Evolutionary conservation across 1,140 invertebrate genomes (phyloP), one percentile per base, ranked within the genome.

Genomic region (Nasonia giraulti): DNA sequence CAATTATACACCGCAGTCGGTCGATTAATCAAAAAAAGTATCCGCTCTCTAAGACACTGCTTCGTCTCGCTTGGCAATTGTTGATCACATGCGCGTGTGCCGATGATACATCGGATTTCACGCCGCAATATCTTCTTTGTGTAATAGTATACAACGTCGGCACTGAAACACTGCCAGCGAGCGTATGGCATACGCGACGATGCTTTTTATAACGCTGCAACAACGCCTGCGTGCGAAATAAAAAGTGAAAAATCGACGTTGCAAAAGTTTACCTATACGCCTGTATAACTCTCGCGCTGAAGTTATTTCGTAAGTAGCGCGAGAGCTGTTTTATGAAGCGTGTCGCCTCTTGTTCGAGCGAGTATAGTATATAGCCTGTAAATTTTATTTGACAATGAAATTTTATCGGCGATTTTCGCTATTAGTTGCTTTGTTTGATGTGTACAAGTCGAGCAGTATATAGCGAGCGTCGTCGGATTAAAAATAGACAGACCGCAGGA

Each of bases 81-180:
- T 84, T 84, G 80, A 84, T 80, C 31, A 40, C 27, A 40, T 14
- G 31, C 68, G 31, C 17, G 12, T 23, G 4, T 14, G 62, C 33
- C 44, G 40, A 78, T 80, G 83, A 84, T 84, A 17, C 37, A 73
- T 84, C 20, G 27, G 40, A 69, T 33, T 78, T 68, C 75, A 27
- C 23, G 27, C 14, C 10, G 23, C 62, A 71, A 69, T 83, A 83
- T 55, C 20, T 62, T 74, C 50, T 82, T 82, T 82, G 27, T 82
- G 17, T 37, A 37, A 37, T 33, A 33, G 33, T 23, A 69, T 77
- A 27, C 27, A 12, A 68, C 33, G 27, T 84, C 66, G 40, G 23
- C 33, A 80, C 83, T 84, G 77, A 80, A 74, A 80, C 68, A 74
- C 14, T 84, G 76, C 76, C 76, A 84, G 83, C 62, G 27, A 84